Evolutionary conservation across 2,113 vertebrate genomes (phyloP), one percentile per base, ranked within the genome.

Genomic region (Microtus montanus): DNA sequence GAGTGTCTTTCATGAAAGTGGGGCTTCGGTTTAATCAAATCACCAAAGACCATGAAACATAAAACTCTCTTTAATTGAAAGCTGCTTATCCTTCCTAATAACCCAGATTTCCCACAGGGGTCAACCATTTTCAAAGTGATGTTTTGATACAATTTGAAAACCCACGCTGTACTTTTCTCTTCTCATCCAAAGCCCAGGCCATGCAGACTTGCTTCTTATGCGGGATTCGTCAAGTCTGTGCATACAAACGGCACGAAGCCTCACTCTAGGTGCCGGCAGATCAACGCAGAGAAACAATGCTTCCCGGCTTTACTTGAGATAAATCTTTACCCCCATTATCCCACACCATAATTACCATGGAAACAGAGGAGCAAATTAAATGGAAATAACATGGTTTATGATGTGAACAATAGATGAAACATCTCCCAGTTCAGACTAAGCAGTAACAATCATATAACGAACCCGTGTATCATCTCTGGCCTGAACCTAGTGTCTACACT

Each of bases 301-400:
- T 97, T 97, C 96, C 91, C 80, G 87, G 95, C 97, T 97, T 97
- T 93, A 84, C 86, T 96, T 58, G 97, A 98, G 98, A 96, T 95
- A 95, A 89, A 86, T 93, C 66, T 87, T 89, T 82, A 49, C 6
- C 44, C 92, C 91, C 90, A 94, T 97, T 97, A 96, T 97, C 87
- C 41, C 79, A 91, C 98, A 97, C 82, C 96, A 97, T 98, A 98
- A 98, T 98, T 98, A 97, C 98, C 97, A 98, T 98, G 98, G 98
- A 98, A 98, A 98, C 98, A 95, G 92, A 98, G 97, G 79, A 97
- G 97, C 96, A 98, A 98, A 98, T 98, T 98, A 98, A 98, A 95
- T 73, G 91, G 94, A 97, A 98, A 97, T 95, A 98, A 97, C 95
- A 95, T 77, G 78, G 94, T 97, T 98, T 98, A 97, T 71, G 33